These are phyloP conservation scores for Himalopsyche tibetana DNA, from an alignment of 2,888 invertebrate genomes.

Conservation along the genomic window DNA sequence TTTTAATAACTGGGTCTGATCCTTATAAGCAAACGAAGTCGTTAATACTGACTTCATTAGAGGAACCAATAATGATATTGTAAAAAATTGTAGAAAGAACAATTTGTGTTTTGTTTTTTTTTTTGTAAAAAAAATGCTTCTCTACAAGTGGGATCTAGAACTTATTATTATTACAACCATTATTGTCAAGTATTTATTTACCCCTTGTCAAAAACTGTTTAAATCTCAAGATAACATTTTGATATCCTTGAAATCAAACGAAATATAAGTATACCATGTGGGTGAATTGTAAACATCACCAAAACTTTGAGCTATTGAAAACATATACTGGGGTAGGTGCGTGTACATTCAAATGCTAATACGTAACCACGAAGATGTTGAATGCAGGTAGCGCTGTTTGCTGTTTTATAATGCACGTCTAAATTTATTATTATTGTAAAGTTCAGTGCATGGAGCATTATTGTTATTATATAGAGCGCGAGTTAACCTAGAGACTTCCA, in stretches of 20 bases:
- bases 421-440: constrained; percentile 47
- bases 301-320: constrained; percentile 23
- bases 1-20: no score
- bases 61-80: no score
- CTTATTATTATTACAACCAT: no score
- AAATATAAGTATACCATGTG: background rate
- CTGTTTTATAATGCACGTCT: constrained; percentile 49
- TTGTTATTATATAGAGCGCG: constrained; percentile 37
- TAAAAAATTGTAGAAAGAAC: no score
- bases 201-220: constrained; percentile 6
- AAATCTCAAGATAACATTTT: background rate
- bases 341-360: constrained; percentile 56
- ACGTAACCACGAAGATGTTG: constrained; percentile 20
- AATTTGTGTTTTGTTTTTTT: no score
- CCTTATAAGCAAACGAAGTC: no score
- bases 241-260: constrained; percentile 11
- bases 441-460: constrained; percentile 48
- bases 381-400: constrained; percentile 56
- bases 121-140: no score
- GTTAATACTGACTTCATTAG: no score
- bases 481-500: constrained; percentile 36
- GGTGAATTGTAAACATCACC: constrained; percentile 3
- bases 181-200: background rate
- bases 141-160: no score
- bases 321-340: constrained; percentile 12